phyloP scores from a whole-genome alignment of 2,113 vertebrate genomes.

The Caracal caracal region DNA sequence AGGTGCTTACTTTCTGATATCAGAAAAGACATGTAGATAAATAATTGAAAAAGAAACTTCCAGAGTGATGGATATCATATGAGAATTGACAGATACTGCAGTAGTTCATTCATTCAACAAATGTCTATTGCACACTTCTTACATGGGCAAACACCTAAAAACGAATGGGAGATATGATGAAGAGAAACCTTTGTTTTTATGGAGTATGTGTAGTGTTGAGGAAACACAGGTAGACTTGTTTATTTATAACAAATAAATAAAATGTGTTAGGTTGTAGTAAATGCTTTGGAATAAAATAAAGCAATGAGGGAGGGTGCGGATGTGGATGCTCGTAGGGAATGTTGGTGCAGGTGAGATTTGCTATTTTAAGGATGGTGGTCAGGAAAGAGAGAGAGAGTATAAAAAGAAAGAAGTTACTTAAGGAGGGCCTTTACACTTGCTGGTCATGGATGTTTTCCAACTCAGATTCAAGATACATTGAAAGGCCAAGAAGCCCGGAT shows the following conservation, averaged over 20 bases:
- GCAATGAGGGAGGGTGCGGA: background rate
- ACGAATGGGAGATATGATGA: background rate
- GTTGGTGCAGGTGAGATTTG: background rate
- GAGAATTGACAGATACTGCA: background rate
- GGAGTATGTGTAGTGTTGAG: background rate
- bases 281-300: background rate
- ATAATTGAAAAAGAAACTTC: background rate
- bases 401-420: background rate
- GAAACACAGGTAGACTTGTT: background rate
- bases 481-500: background rate
- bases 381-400: background rate
- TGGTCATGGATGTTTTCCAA: background rate
- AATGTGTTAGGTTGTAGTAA: background rate
- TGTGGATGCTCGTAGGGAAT: too few relatives aligned
- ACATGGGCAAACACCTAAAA: background rate
- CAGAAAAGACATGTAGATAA: background rate
- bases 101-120: background rate
- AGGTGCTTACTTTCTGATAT: background rate
- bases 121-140: background rate
- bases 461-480: background rate
- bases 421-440: background rate
- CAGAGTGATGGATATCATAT: background rate
- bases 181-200: background rate
- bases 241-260: background rate
- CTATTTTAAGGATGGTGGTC: background rate